Evolutionary conservation across 2,888 invertebrate genomes (phyloP), one percentile per base, ranked within the genome.

Genomic region (Synergus japonicus): DNA sequence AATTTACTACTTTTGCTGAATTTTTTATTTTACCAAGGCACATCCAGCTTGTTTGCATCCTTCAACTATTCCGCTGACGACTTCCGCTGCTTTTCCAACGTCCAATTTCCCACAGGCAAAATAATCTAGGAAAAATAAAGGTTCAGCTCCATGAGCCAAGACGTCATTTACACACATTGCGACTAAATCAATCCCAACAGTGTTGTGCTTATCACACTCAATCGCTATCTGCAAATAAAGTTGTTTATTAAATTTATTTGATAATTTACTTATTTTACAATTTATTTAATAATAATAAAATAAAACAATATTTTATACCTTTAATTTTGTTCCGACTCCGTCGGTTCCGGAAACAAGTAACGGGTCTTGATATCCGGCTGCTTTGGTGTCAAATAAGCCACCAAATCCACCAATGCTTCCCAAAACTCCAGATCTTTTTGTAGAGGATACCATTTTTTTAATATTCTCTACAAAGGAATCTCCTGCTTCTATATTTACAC

Each of bases 121-220:
- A 92, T 99, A 99, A 93, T 99, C 99, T 22, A 99, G 93, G 93
- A 99, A 99, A 86, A 97, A 98, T 85, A 99, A 94, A 0, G 99
- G 98, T 88, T 98, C 97, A 0, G 98, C 99, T 66, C 98, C 99
- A 82, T 98, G 97, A 85, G 98, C 98, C 76, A 99, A 93, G 77
- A 99, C 95, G 92, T 99, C 98, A 93, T 99, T 99, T 67, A 97
- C 98, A 90, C 98, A 98, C 98, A 99, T 98, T 5, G 99, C 99
- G 2, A 99, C 98, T 49, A 99, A 93, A 92, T 99, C 99, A 86
- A 97, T 96, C 0, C 99, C 99, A 78, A 99, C 95, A 0, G 96
- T 96, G 87, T 96, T 94, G 92, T 97, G 98, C 78, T 96, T 94
- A 18, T 95, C 94, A 89, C 95, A 95, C 81, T 94, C 94, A 89